Base-by-base conservation (phyloP, 2,113 vertebrate species). In the Neopipo cinnamomea region DNA sequence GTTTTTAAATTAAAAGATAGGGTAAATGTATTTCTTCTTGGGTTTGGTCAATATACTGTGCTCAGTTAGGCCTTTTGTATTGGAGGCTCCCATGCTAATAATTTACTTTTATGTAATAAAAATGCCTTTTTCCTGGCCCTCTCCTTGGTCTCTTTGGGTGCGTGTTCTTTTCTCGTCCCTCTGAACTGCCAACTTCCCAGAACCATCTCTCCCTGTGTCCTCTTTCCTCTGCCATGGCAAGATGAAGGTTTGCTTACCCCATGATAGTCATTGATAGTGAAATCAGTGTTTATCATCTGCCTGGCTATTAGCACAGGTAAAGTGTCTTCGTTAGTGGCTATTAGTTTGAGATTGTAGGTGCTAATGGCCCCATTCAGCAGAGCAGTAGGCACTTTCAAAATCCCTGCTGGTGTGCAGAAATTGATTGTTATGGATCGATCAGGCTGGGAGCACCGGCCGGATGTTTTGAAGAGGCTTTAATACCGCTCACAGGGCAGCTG, bases 281-380 rank as follows among this genome's bases (percentile, higher is more conserved):
- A 95, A 89, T 91, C 63, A 42, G n/a, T 71, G 72, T 92, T 96
- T 84, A 58, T 94, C 85, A 35, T 83, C 73, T 1, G 5, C 65
- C 62, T 55, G 49, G 91, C 82, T 90, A 81, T 88, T 94, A 93
- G 70, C 83, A 55, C 80, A 90, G 95, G 90, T 95, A 70, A 90
- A 93, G 90, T 85, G 85, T 85, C 71, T 91, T 96, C 85, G 68
- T 95, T 93, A 93, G 33, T 44, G 90, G 76, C 95, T 85, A 16
- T 96, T 95, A 77, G 88, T 88, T 94, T 59, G 85, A 90, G 62
- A 83, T 46, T 75, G 73, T 78, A 92, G 94, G 95, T 97, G 92
- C 91, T 97, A 96, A 97, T 95, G 83, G 92, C 89, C 55, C 44
- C 42, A 35, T 92, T 91, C 91, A 49, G 70, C 67, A 55, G 77